Evolutionary conservation across 2,113 vertebrate genomes (phyloP).

Genomic region (Epinephelus moara): DNA sequence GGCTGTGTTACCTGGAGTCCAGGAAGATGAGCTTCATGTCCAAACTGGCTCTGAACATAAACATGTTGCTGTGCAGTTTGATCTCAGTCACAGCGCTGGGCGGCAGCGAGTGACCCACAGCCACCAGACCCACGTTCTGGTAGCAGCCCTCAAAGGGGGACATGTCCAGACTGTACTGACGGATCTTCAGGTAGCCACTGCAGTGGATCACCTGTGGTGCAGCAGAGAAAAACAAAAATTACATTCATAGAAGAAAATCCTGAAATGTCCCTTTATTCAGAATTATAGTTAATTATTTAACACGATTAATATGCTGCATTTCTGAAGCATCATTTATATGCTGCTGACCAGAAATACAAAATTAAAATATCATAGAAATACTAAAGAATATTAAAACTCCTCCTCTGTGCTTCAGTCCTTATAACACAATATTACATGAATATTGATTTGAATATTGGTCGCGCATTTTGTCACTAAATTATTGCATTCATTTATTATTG

Average conservation of each 20-base stretch:
- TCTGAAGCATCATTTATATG: background rate
- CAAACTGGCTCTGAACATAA: slow-evolving; percentile 98
- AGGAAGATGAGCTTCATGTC: slow-evolving; percentile 99
- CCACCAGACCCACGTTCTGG: slow-evolving; percentile 98
- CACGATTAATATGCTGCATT: background rate
- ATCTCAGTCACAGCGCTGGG: slow-evolving; percentile 97
- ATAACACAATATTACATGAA: background rate
- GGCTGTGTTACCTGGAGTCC: slow-evolving; percentile 90
- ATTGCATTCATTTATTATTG: background rate
- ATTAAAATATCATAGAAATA: background rate
- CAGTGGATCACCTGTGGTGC: slow-evolving; percentile 94
- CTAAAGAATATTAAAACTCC: background rate
- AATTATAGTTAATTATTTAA: background rate
- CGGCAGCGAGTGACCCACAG: slow-evolving; percentile 95
- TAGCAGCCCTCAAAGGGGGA: slow-evolving; percentile 98
- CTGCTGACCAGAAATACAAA: background rate
- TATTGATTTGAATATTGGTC: background rate
- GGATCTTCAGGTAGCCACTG: slow-evolving; percentile 97
- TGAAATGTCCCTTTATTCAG: background rate
- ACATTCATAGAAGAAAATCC: background rate
- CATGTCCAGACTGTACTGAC: slow-evolving; percentile 98
- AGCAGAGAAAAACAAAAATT: background rate
- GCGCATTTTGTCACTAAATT: background rate
- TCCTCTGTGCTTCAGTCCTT: background rate
- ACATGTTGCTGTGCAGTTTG: slow-evolving; percentile 99